phyloP scores from a whole-genome alignment of 2,888 invertebrate species.

The Heliconius ethilla region DNA sequence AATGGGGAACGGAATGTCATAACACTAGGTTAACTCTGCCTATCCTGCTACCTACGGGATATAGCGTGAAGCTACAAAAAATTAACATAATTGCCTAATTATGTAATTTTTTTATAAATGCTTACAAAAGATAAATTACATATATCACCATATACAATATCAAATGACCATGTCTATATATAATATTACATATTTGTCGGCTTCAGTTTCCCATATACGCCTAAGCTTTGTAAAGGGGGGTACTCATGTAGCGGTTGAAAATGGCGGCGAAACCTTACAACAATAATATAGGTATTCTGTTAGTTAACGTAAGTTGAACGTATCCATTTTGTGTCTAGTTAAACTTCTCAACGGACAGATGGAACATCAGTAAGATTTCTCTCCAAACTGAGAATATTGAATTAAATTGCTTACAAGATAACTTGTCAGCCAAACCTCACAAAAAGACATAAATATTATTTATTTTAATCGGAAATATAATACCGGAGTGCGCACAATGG shows the following conservation, averaged over 20 bases:
- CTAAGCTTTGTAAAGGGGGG: conserved; percentile 70
- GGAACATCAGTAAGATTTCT: not conserved
- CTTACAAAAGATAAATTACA: not conserved
- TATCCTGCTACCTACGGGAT: not conserved
- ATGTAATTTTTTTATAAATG: not conserved
- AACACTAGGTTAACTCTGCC: no score
- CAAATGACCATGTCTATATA: not conserved
- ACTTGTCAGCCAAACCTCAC: conserved; percentile 44
- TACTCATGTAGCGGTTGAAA: conserved; percentile 53
- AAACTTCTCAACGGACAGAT: not conserved
- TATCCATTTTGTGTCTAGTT: conserved; percentile 2
- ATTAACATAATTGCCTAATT: not conserved
- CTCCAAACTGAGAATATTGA: conserved; percentile 7
- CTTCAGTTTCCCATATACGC: conserved; percentile 79
- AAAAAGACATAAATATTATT: conserved; percentile 48
- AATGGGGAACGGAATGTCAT: no score
- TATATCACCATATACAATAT: not conserved
- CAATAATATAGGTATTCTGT: conserved; percentile 1
- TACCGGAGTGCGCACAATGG: conserved; percentile 58
- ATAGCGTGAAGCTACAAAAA: not conserved
- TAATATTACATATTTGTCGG: conserved; percentile 77
- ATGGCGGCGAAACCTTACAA: conserved; percentile 47
- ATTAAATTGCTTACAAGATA: conserved; percentile 19
- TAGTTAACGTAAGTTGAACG: not conserved
- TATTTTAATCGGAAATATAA: conserved; percentile 61